Evolutionary conservation across 23 tunicate genomes (phyloP).

Genomic region (Styela clava): DNA sequence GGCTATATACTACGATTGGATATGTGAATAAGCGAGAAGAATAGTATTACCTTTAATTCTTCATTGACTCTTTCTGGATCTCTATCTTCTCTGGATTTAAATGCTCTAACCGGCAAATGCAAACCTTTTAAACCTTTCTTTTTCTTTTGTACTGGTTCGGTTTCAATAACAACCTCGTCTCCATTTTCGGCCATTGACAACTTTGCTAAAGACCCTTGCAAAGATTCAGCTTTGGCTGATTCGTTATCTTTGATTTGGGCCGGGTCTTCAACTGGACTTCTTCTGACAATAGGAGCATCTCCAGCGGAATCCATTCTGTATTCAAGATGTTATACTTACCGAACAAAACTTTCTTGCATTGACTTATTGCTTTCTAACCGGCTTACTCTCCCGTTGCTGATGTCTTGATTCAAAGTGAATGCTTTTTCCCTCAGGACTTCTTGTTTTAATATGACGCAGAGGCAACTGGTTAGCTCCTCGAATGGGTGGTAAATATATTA

Average conservation of each 20-base stretch:
- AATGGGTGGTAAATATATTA: not conserved
- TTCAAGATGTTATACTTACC: not conserved
- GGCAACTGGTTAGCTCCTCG: not conserved
- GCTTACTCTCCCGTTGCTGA: not conserved
- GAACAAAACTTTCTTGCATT: not conserved
- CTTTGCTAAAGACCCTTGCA: conserved; percentile 14
- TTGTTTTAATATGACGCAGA: not conserved
- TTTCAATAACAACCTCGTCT: conserved; percentile 10
- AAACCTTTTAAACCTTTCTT: conserved; percentile 45
- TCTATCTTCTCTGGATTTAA: conserved; percentile 74
- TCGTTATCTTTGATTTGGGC: conserved; percentile 35
- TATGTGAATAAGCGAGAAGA: too few relatives aligned
- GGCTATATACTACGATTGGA: too few relatives aligned
- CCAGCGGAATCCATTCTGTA: conserved; percentile 2
- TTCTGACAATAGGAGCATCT: conserved; percentile 49
- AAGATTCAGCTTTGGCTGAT: conserved; percentile 37
- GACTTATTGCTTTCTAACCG: not conserved
- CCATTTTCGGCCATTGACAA: not conserved
- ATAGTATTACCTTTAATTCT: conserved; percentile 78
- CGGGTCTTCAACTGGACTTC: conserved; percentile 46
- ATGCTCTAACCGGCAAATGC: conserved; percentile 61
- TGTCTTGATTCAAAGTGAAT: not conserved
- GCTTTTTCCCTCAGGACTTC: not conserved
- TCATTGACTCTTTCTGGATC: conserved; percentile 79
- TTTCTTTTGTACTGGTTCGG: conserved; percentile 8